Percentiles rank a stretch among this genome's conserved stretches.
Conservation (phyloP, 2,888 invertebrate genomes). For the Mesochorus sp. region DNA sequence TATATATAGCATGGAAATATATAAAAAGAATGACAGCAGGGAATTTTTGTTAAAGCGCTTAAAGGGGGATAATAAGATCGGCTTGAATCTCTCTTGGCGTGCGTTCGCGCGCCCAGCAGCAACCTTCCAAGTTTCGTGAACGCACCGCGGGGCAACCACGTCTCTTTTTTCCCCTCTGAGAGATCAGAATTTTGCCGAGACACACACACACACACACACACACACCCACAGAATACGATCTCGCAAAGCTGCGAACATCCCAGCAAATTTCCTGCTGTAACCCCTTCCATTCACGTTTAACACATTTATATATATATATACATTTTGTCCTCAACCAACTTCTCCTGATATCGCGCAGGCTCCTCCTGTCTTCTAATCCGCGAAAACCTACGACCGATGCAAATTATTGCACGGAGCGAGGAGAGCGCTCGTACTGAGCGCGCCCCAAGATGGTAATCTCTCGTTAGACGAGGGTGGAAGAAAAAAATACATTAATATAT, state of each 20-base stretch:
- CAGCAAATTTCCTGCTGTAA: constrained; percentile 41
- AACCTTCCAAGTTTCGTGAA: constrained; percentile 61
- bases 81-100: constrained; percentile 48
- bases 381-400: constrained; percentile 75
- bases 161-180: constrained; percentile 15
- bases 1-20: neutral
- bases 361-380: constrained; percentile 70
- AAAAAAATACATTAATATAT: no score
- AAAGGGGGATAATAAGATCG: constrained; percentile 65
- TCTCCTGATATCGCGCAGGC: constrained; percentile 21
- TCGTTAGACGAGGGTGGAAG: constrained; percentile 54
- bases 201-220: neutral
- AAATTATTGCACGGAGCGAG: constrained; percentile 70
- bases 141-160: constrained; percentile 44
- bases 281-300: no score
- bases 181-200: neutral
- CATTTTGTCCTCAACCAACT: constrained; percentile 15
- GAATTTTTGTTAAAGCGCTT: constrained; percentile 65
- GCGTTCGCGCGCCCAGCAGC: constrained; percentile 38
- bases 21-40: constrained; percentile 32
- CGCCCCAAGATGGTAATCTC: constrained; percentile 71
- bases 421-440: constrained; percentile 14
- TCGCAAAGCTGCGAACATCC: constrained; percentile 23
- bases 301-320: neutral
- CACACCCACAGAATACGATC: neutral